Evolutionary conservation across 2,113 vertebrate genomes (phyloP), one percentile per base, ranked within the genome.

Genomic region (Gobio gobio): DNA sequence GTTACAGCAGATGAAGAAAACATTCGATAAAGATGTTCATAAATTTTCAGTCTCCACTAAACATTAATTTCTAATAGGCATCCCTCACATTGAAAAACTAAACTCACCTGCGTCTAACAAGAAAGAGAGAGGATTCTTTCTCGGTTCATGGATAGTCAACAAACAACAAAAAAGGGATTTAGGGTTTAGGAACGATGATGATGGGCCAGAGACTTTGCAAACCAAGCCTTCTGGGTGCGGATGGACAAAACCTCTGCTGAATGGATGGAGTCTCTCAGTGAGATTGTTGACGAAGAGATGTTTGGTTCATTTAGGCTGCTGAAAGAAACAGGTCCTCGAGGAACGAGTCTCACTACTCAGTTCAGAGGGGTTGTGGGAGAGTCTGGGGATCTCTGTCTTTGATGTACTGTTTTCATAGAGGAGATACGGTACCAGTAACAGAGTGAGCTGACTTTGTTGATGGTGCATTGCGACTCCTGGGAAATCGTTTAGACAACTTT

Each of bases 231-330:
- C 26, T 79, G 64, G 54, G 49, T 56, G 12, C 64, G 80, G 64
- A 85, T 40, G 58, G 33, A 78, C 54, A 80, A 47, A 73, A 84
- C 36, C 43, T 72, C 26, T 24, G 40, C 33, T 83, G 43, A 83
- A 24, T 43, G 74, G 80, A 66, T 29, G 33, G 45, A 80, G 54
- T 72, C 33, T 49, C 40, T 87, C 40, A 16, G 33, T 80, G 78
- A 75, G n/a, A 43, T 24, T 80, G 56, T 58, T 86, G 64, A 79
- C 24, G 13, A 78, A 54, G 73, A 87, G 82, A 78, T 74, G 40
- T 79, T 83, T 82, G 83, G 63, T 87, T 79, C 45, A 72, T 87
- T 70, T 88, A 63, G 43, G n/a, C 83, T 87, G 79, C 47, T 82
- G 76, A 88, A 86, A 88, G 73, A 82, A 74, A 78, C 59, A 70